A percentile compares a stretch with the other conserved stretches of the same genome.
Evolutionary conservation across 1,140 invertebrate species (phyloP).

Genomic region (Microplitis mediator): DNA sequence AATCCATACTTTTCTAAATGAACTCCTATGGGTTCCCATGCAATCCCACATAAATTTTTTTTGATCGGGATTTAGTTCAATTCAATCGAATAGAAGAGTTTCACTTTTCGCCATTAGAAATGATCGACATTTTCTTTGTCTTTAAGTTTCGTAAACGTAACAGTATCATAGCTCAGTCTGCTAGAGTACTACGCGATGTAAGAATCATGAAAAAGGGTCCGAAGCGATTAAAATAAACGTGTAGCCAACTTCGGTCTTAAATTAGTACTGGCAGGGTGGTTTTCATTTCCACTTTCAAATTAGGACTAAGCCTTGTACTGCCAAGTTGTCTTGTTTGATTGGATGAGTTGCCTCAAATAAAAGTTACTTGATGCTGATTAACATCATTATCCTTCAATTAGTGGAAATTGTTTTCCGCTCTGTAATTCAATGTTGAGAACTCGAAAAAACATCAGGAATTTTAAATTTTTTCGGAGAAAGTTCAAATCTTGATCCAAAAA

Average conservation of each 20-base stretch:
- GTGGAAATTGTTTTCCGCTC: too few species aligned
- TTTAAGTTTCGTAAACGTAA: background rate
- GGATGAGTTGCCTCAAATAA: conserved; percentile 50
- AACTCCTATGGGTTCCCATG: too few species aligned
- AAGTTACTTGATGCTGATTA: conserved; percentile 37
- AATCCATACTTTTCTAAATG: too few species aligned
- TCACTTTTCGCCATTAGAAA: too few species aligned
- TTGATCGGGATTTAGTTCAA: too few species aligned
- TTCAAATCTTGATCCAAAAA: too few species aligned
- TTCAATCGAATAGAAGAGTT: too few species aligned
- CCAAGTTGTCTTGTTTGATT: conserved; percentile 57
- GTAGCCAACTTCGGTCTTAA: conserved; percentile 58
- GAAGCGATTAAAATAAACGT: conserved; percentile 62
- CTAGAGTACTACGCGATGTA: background rate
- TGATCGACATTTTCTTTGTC: too few species aligned
- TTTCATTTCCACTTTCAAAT: conserved; percentile 63
- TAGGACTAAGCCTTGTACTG: conserved; percentile 58
- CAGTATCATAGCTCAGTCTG: background rate
- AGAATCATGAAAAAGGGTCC: background rate
- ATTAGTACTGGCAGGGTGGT: conserved; percentile 59
- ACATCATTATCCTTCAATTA: conserved; percentile 27
- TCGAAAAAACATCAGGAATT: too few species aligned
- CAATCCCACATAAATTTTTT: too few species aligned
- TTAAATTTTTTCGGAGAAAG: too few species aligned
- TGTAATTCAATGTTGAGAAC: too few species aligned